These are phyloP conservation scores for Mechanitis mazaeus DNA, from an alignment of 2,888 invertebrate species.

Conservation along the genomic window DNA sequence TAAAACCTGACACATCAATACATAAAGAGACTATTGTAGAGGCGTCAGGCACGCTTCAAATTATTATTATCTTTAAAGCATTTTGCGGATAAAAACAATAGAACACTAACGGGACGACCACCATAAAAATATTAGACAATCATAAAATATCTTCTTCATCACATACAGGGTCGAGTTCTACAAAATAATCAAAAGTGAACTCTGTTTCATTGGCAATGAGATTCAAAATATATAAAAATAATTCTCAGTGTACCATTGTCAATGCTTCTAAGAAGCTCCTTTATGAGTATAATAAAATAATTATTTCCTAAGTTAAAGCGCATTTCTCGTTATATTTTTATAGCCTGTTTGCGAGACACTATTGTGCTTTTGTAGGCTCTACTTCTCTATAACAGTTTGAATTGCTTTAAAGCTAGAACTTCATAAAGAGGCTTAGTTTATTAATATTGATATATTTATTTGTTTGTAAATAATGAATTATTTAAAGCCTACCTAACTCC, in stretches of 20 bases:
- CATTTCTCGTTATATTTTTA: slow-evolving; percentile 38
- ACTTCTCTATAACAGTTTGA: slow-evolving; percentile 30
- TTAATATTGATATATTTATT: no score
- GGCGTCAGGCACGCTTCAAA: slow-evolving; percentile 27
- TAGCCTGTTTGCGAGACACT: slow-evolving; percentile 27
- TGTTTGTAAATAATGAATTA: no score
- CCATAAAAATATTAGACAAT: slow-evolving; percentile 40
- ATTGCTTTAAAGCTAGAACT: slow-evolving; percentile 12
- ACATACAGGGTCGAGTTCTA: not conserved
- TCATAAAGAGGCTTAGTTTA: no score
- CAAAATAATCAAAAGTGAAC: slow-evolving; percentile 2
- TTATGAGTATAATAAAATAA: slow-evolving; percentile 42
- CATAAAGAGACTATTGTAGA: slow-evolving; percentile 19
- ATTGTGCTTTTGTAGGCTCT: slow-evolving; percentile 26
- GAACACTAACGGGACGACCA: slow-evolving; percentile 35
- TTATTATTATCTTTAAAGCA: slow-evolving; percentile 27
- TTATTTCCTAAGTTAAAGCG: slow-evolving; percentile 36
- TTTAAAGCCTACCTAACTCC: no score
- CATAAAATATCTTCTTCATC: slow-evolving; percentile 30
- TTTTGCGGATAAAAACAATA: slow-evolving; percentile 36
- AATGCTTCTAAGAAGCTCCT: slow-evolving; percentile 35
- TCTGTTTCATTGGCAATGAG: not conserved
- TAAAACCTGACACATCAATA: not conserved
- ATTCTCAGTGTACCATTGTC: slow-evolving; percentile 1
- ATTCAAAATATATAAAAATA: slow-evolving; percentile 10